Evolutionary conservation across 53 echinoderm and acorn worm species (phyloP).

Genomic region (Arbacia lixula): DNA sequence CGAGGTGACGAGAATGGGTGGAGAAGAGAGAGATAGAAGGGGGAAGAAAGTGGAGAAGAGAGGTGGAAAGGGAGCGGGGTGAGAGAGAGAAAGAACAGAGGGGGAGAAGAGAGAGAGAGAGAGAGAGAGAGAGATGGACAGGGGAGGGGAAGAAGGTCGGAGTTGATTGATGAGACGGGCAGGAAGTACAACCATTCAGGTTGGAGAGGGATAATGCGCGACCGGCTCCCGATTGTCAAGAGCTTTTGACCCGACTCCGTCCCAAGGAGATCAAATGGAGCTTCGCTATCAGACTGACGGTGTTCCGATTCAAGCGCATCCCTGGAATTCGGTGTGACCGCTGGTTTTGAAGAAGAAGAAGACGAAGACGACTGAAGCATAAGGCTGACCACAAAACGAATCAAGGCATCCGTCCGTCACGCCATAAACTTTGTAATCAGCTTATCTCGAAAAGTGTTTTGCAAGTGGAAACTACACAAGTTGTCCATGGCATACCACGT

Average conservation of each 20-base stretch:
- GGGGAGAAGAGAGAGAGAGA: not conserved
- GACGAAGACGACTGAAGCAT: too few species aligned
- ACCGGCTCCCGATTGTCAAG: constrained; percentile 42
- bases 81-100: not conserved
- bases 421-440: too few species aligned
- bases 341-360: too few species aligned
- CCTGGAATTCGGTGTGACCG: too few species aligned
- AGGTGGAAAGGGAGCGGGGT: not conserved
- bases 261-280: too few species aligned
- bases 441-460: too few species aligned
- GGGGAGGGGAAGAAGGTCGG: not conserved
- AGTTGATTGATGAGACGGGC: constrained; percentile 17
- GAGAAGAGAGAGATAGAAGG: not conserved
- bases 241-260: constrained; percentile 11
- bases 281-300: too few species aligned
- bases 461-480: too few species aligned
- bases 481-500: too few species aligned
- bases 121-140: not conserved
- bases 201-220: constrained; percentile 49
- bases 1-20: not conserved
- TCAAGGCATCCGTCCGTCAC: too few species aligned
- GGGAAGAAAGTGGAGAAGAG: not conserved
- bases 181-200: constrained; percentile 16
- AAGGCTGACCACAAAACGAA: too few species aligned
- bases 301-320: too few species aligned